Evolutionary conservation across 2,113 vertebrate genomes (phyloP).

Genomic region (Seriola aureovittata): DNA sequence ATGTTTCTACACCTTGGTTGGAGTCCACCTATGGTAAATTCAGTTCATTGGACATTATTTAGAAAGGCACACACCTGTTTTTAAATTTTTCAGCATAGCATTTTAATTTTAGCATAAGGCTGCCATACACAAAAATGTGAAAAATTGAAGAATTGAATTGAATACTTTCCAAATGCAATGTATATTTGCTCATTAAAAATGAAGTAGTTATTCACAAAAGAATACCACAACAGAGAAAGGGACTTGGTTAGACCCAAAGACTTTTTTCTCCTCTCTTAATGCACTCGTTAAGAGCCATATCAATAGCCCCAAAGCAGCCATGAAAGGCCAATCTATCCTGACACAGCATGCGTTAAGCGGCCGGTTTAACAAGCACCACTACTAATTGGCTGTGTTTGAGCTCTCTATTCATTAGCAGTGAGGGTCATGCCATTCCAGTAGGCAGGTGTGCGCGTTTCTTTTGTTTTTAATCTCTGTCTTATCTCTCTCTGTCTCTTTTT

Average conservation of each 20-base stretch:
- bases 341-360: slow-evolving; percentile 62
- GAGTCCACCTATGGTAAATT: too few relatives aligned
- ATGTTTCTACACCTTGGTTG: too few relatives aligned
- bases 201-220: slow-evolving; percentile 3
- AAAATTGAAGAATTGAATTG: too few relatives aligned
- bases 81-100: too few relatives aligned
- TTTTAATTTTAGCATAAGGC: too few relatives aligned
- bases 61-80: too few relatives aligned
- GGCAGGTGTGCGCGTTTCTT: slow-evolving; percentile 35
- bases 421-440: slow-evolving; percentile 41
- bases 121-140: too few relatives aligned
- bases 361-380: slow-evolving; percentile 63
- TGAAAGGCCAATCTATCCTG: slow-evolving; percentile 68
- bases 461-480: slow-evolving; percentile 14
- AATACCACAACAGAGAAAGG: not conserved
- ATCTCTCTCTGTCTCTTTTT: not conserved
- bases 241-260: slow-evolving; percentile 6
- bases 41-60: too few relatives aligned
- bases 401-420: slow-evolving; percentile 66
- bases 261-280: slow-evolving; percentile 41
- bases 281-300: slow-evolving; percentile 64
- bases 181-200: slow-evolving; percentile 21
- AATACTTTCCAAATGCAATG: too few relatives aligned
- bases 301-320: slow-evolving; percentile 64
- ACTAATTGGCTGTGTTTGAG: slow-evolving; percentile 73